Conservation (phyloP, 2,797 vertebrate genomes). For the Alosa sapidissima region DNA sequence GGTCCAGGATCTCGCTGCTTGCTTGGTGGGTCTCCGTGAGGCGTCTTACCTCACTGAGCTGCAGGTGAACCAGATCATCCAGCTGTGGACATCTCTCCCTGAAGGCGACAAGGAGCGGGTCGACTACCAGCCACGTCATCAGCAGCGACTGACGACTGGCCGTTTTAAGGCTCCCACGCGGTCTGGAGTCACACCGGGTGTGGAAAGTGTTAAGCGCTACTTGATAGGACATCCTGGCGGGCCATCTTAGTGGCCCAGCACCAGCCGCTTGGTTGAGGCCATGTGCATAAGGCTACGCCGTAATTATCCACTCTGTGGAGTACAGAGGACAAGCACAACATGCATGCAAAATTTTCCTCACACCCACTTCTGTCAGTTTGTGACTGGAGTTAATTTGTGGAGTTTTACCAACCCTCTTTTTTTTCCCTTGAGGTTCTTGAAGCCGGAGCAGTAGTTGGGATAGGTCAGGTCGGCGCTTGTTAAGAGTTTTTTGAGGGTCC, state of each 20-base stretch:
- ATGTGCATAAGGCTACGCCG: neutral
- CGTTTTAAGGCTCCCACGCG: neutral
- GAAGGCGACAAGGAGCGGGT: neutral
- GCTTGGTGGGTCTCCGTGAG: conserved; percentile 23
- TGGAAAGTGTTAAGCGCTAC: neutral
- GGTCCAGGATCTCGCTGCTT: conserved; percentile 28
- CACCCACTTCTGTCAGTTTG: neutral
- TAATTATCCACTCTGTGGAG: neutral
- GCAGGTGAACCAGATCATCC: conserved; percentile 23
- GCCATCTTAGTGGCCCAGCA: conserved; percentile 21
- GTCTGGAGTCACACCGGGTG: no score
- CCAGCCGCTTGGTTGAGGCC: conserved; percentile 25
- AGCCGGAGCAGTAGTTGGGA: conserved; percentile 96
- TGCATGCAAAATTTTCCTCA: conserved; percentile 8
- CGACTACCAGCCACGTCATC: neutral
- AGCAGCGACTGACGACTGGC: neutral
- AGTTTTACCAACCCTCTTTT: conserved; percentile 77
- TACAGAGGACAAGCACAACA: neutral
- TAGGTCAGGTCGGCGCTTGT: conserved; percentile 87
- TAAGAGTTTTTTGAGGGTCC: conserved; percentile 93
- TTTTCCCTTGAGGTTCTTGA: conserved; percentile 95
- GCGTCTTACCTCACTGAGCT: conserved; percentile 24
- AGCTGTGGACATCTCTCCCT: neutral
- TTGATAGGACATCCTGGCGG: conserved; percentile 28
- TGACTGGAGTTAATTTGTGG: neutral